Evolutionary conservation across 2,797 vertebrate species (phyloP).

Genomic region (Fistularia tabacaria): DNA sequence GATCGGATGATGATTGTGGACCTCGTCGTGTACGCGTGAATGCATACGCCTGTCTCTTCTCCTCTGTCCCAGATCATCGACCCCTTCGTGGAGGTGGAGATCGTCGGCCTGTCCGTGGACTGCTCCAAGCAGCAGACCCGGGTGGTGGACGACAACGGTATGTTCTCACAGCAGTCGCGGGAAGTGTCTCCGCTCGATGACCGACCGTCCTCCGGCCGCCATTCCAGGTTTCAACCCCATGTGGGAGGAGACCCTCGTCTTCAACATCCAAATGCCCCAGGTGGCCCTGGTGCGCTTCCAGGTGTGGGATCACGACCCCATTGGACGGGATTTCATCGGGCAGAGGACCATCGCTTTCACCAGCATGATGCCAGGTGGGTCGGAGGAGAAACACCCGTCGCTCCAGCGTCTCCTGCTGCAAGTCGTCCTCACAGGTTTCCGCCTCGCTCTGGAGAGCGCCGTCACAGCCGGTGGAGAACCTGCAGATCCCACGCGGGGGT

Average conservation of each 20-base stretch:
- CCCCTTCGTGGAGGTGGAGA: conserved; percentile 96
- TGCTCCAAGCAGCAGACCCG: conserved; percentile 92
- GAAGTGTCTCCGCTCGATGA: not conserved
- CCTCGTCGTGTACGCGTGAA: not conserved
- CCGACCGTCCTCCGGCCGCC: not conserved
- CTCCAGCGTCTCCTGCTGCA: not conserved
- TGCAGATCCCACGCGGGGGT: no score
- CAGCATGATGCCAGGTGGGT: conserved; percentile 92
- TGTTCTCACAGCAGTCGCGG: conserved; percentile 7
- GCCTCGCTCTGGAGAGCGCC: no score
- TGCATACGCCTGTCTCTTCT: not conserved
- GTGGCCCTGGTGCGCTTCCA: conserved; percentile 90
- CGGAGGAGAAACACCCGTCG: no score
- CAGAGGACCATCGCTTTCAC: conserved; percentile 91
- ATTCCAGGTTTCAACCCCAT: conserved; percentile 90
- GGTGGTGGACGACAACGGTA: conserved; percentile 95
- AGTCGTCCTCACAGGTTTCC: not conserved
- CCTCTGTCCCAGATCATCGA: conserved; percentile 88
- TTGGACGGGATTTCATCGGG: conserved; percentile 93
- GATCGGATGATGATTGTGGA: no score
- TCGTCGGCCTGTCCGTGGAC: conserved; percentile 89
- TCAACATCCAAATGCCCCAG: conserved; percentile 89
- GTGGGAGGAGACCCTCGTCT: conserved; percentile 97
- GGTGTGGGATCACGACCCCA: conserved; percentile 95
- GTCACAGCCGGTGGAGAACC: no score